phyloP scores from a whole-genome alignment of 2,797 vertebrate species.

The Ara ararauna region DNA sequence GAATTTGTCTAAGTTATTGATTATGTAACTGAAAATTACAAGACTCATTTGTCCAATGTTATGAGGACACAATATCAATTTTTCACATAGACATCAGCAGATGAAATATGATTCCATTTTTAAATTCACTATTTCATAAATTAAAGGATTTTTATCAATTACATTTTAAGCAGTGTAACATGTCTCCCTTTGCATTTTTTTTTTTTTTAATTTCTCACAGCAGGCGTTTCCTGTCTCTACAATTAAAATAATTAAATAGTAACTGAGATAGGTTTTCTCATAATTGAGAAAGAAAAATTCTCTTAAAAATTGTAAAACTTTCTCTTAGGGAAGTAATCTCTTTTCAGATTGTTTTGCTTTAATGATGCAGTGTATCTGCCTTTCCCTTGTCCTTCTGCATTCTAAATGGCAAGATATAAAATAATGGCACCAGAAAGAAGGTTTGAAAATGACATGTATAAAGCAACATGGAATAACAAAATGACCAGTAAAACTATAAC shows the following conservation, averaged over 20 bases:
- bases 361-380: background rate
- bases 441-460: background rate
- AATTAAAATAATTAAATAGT: conserved; percentile 46
- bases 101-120: conserved; percentile 79
- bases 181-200: background rate
- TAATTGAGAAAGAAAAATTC: background rate
- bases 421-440: background rate
- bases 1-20: conserved; percentile 94
- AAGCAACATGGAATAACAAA: background rate
- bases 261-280: background rate
- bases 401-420: conserved; percentile 6
- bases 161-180: conserved; percentile 58
- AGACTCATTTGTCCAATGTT: conserved; percentile 92
- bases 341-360: background rate
- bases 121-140: conserved; percentile 69
- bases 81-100: conserved; percentile 76
- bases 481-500: background rate
- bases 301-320: background rate
- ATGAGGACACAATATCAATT: conserved; percentile 84
- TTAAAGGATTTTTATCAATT: conserved; percentile 74
- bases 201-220: background rate
- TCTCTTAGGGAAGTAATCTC: conserved; percentile 12
- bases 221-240: background rate
- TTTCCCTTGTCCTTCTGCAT: background rate
- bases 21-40: conserved; percentile 96